Percentiles rank a stretch among this genome's conserved stretches.
Conservation (phyloP, 2,888 invertebrate species). For the Scaptomyza parva region DNA sequence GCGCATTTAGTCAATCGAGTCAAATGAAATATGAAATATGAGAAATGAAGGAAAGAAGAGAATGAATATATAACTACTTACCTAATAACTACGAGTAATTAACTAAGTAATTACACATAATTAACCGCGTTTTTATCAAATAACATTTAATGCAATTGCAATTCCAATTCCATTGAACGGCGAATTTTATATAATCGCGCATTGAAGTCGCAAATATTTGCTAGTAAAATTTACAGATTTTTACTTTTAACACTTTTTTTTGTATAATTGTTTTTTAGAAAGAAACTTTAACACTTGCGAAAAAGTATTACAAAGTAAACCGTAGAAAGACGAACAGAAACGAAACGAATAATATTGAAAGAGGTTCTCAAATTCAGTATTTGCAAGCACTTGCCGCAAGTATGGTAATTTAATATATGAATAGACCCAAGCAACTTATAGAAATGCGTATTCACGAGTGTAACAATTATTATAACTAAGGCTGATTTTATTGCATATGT, state of each 20-base stretch:
- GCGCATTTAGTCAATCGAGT: conserved; percentile 72
- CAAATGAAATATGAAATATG: too few species aligned
- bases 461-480: conserved; percentile 80
- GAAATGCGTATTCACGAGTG: conserved; percentile 49
- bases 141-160: conserved; percentile 38
- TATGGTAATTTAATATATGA: too few species aligned
- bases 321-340: conserved; percentile 5
- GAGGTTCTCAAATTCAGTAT: conserved; percentile 64
- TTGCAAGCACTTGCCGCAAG: conserved; percentile 53
- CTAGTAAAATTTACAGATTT: conserved; percentile 80
- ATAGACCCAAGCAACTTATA: conserved; percentile 36
- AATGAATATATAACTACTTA: conserved; percentile 36
- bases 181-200: conserved; percentile 29
- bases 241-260: conserved; percentile 70
- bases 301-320: conserved; percentile 47
- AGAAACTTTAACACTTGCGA: conserved; percentile 68
- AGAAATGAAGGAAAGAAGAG: too few species aligned
- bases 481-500: conserved; percentile 74
- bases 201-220: conserved; percentile 61
- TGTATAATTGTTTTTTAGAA: conserved; percentile 75
- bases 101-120: conserved; percentile 30
- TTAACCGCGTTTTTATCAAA: conserved; percentile 65
- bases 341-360: conserved; percentile 39
- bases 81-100: conserved; percentile 49
- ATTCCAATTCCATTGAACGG: conserved; percentile 25